phyloP scores from a whole-genome alignment of 1,140 invertebrate species.

The Periplaneta americana region DNA sequence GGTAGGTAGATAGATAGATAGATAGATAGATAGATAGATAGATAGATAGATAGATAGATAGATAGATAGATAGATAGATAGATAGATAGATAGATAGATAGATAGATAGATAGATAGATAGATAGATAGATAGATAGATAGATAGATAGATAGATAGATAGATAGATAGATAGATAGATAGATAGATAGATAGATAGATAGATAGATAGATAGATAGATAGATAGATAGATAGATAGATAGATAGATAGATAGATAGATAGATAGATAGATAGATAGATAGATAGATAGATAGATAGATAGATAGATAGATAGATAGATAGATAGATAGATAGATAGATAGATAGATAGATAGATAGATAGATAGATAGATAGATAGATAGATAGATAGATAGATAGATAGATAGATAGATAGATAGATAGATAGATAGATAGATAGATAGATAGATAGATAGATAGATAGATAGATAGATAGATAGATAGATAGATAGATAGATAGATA shows the following conservation, averaged over 20 bases:
- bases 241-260: slow-evolving; percentile 5
- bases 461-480: slow-evolving; percentile 6
- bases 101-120: not conserved
- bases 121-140: not conserved
- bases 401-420: not conserved
- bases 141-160: not conserved
- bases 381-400: not conserved
- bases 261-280: slow-evolving; percentile 1
- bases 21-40: not conserved
- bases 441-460: slow-evolving; percentile 2
- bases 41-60: not conserved
- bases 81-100: not conserved
- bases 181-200: slow-evolving; percentile 3
- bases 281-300: slow-evolving; percentile 6
- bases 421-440: slow-evolving; percentile 5
- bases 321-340: slow-evolving; percentile 6
- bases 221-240: slow-evolving; percentile 1
- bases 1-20: no score
- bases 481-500: not conserved
- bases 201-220: slow-evolving; percentile 3
- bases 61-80: not conserved
- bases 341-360: slow-evolving; percentile 1
- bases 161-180: slow-evolving; percentile 1
- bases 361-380: slow-evolving; percentile 3
- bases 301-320: slow-evolving; percentile 1